Base-by-base conservation (phyloP, 2,797 vertebrate genomes). In the Oophaga sylvatica region DNA sequence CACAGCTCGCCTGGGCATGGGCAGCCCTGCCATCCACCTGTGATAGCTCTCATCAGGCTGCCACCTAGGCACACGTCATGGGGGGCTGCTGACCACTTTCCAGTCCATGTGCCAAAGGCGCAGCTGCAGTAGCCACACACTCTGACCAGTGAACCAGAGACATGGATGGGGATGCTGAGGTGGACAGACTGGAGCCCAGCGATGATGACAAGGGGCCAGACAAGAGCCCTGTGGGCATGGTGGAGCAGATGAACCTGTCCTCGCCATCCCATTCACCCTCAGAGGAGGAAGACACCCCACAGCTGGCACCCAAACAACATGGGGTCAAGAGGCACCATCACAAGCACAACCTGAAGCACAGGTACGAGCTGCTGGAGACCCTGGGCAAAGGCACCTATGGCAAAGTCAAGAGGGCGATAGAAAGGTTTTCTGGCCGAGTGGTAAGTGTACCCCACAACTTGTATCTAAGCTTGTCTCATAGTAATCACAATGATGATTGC, bases 331-430 rank as follows among this genome's bases (percentile, higher is more conserved):
- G 98, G 88, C 98, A 99, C 93, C 97, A 98, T 90, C 98, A 99
- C 95, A 99, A 99, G 90, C 98, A 99, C 93, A 99, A 99, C 95
- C 96, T 99, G 92, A 99, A 99, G 91, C 98, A 99, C 92, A 97
- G 98, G 92, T 99, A 99, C 87, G 97, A 99, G 95, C 95, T 99
- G 92, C 96, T 96, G 94, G 97, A 98, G 95, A 99, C 98, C 57
- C 95, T 99, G 93, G 98, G 98, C 80, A 96, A 96, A 93, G 98
- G 98, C 91, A 99, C 98, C 85, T 99, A 99, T 19, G 98, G 98
- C 93, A 99, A 99, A 94, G 98, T 99, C 90, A 99, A 97, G 95
- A 96, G 97, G 93, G 98, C 97, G 91, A 97, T 97, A 60, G 98
- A 99, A 95, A 92, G 98, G 87, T 97, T 97, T 91, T 98, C 98